Percentiles rank a stretch among this genome's conserved stretches.
phyloP scores from a whole-genome alignment of 2,797 vertebrate genomes.

The Merluccius polli region DNA sequence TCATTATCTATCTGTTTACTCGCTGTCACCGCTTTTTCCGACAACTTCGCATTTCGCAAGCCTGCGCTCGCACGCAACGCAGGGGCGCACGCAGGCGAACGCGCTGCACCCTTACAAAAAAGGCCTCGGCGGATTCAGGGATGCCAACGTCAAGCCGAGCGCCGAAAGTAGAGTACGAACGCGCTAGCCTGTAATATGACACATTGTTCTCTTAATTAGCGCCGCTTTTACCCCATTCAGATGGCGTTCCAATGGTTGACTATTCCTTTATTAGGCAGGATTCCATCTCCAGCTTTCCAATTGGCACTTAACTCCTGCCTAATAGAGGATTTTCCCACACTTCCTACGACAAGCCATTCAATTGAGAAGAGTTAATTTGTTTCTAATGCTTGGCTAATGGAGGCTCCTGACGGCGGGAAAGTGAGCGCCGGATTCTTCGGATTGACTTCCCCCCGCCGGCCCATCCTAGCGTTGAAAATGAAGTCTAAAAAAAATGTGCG shows the following conservation, averaged over 20 bases:
- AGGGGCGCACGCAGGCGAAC: background rate
- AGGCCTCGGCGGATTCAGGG: too few species aligned
- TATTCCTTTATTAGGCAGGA: constrained; percentile 76
- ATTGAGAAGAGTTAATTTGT: constrained; percentile 77
- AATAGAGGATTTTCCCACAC: constrained; percentile 79
- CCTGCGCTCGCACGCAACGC: too few species aligned
- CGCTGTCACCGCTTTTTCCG: background rate
- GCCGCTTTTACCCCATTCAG: constrained; percentile 69
- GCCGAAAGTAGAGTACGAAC: constrained; percentile 52
- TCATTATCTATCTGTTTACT: constrained; percentile 69
- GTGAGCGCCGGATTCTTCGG: constrained; percentile 57
- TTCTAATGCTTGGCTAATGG: constrained; percentile 77
- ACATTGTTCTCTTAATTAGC: constrained; percentile 77
- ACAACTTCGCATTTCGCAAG: too few species aligned
- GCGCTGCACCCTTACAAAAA: background rate
- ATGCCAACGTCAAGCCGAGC: constrained; percentile 42
- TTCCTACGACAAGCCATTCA: constrained; percentile 73
- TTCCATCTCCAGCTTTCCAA: constrained; percentile 74
- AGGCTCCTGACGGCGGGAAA: constrained; percentile 67
- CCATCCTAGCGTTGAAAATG: constrained; percentile 48
- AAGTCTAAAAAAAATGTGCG: constrained; percentile 47
- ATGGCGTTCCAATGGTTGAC: constrained; percentile 71
- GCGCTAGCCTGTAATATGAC: constrained; percentile 66
- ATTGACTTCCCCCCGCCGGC: constrained; percentile 49
- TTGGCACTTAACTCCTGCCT: constrained; percentile 75